Percentiles rank a stretch among this genome's conserved stretches.
These are phyloP conservation scores for Thelaira solivaga DNA, from an alignment of 2,888 invertebrate species.

Conservation along the genomic window DNA sequence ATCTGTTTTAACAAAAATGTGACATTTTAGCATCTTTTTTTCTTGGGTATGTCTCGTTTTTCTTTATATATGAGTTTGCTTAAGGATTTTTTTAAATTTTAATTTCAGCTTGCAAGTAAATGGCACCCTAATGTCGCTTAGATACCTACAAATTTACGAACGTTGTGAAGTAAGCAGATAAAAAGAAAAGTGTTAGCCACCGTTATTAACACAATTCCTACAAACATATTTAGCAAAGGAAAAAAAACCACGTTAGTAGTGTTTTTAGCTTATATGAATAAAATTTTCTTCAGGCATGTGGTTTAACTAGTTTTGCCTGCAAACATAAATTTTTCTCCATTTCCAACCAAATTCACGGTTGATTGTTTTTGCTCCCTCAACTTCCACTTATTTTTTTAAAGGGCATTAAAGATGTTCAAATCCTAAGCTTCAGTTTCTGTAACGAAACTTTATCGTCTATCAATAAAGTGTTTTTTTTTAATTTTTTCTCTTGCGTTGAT, in stretches of 20 bases:
- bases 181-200: slow-evolving; percentile 70
- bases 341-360: slow-evolving; percentile 49
- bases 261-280: no score
- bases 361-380: slow-evolving; percentile 22
- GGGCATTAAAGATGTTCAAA: slow-evolving; percentile 42
- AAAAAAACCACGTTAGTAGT: slow-evolving; percentile 15
- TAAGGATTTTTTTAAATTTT: no score
- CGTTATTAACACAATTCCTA: slow-evolving; percentile 45
- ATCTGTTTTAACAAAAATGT: no score
- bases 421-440: slow-evolving; percentile 13
- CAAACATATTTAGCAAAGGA: slow-evolving; percentile 15
- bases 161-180: slow-evolving; percentile 38
- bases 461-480: background rate
- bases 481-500: background rate
- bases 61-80: no score
- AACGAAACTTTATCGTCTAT: slow-evolving; percentile 4
- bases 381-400: slow-evolving; percentile 46
- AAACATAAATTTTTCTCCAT: slow-evolving; percentile 32
- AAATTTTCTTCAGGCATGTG: slow-evolving; percentile 69
- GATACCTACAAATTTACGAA: no score
- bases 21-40: no score
- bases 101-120: no score
- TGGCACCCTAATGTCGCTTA: no score
- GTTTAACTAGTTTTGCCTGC: slow-evolving; percentile 70
- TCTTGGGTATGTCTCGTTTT: no score